These are phyloP conservation scores for Glareola pratincola DNA, from an alignment of 2,113 vertebrate species.

Conservation along the genomic window DNA sequence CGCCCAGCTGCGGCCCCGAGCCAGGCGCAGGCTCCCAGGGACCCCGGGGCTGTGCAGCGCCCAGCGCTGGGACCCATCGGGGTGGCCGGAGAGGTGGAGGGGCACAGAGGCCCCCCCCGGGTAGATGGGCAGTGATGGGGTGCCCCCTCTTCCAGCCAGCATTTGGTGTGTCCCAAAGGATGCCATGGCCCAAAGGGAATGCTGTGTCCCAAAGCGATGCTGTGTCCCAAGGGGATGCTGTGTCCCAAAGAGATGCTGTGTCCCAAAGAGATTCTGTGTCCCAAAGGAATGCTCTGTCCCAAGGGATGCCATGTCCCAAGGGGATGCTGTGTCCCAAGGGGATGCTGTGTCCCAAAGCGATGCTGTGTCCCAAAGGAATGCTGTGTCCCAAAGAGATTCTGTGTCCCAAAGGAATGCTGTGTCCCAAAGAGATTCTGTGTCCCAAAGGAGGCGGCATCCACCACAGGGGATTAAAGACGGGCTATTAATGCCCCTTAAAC, in stretches of 20 bases:
- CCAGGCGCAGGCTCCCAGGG: not conserved
- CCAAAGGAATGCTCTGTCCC: not conserved
- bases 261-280: not conserved
- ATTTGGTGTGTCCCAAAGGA: not conserved
- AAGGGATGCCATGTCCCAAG: not conserved
- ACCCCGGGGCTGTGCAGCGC: not conserved
- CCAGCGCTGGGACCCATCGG: accelerated
- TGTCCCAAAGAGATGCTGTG: not conserved
- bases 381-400: not conserved
- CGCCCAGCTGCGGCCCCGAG: not conserved
- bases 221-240: not conserved
- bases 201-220: not conserved
- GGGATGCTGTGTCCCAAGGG: not conserved
- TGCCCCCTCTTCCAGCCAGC: not conserved
- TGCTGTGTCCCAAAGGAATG: not conserved
- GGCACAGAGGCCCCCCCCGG: not conserved
- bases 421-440: too few species aligned
- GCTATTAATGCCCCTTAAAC: not conserved
- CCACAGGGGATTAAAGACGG: not conserved
- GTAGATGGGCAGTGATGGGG: not conserved
- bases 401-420: not conserved
- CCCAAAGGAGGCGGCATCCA: not conserved
- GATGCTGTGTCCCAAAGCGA: not conserved
- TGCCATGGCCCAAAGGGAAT: not conserved
- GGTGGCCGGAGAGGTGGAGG: not conserved